These are phyloP conservation scores for Nipponacmea schrenckii DNA, from an alignment of 2,888 invertebrate genomes.

Conservation along the genomic window DNA sequence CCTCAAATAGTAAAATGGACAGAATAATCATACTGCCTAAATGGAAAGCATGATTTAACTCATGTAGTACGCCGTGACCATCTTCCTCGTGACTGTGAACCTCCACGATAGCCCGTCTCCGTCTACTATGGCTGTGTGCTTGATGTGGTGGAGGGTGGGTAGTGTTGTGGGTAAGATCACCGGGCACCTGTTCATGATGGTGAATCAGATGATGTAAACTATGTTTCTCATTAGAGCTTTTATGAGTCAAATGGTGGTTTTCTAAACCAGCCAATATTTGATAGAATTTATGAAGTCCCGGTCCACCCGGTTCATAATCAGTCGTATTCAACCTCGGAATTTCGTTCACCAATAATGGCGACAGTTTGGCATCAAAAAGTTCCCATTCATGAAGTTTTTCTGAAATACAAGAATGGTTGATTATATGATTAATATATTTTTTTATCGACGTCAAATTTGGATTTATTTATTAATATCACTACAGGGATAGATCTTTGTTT, in stretches of 20 bases:
- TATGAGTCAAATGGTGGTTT: background rate
- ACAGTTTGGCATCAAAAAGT: slow-evolving; percentile 32
- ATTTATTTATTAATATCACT: too few relatives aligned
- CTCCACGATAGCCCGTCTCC: slow-evolving; percentile 28
- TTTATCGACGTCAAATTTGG: too few relatives aligned
- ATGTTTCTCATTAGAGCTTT: background rate
- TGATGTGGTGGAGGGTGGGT: background rate
- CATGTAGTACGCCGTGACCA: slow-evolving; percentile 44
- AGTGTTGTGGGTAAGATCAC: background rate
- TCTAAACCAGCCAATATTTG: slow-evolving; percentile 10
- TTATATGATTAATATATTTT: background rate
- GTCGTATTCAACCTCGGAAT: slow-evolving; percentile 37
- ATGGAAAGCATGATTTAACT: slow-evolving; percentile 56
- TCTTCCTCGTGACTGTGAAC: slow-evolving; percentile 33
- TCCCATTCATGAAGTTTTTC: slow-evolving; percentile 45
- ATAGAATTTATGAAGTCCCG: slow-evolving; percentile 41
- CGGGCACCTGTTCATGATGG: background rate
- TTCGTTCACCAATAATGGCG: slow-evolving; percentile 29
- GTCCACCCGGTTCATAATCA: slow-evolving; percentile 27
- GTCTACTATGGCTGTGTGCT: background rate
- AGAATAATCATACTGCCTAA: slow-evolving; percentile 54
- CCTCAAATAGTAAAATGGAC: slow-evolving; percentile 54
- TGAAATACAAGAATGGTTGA: slow-evolving; percentile 28
- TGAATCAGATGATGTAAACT: background rate
- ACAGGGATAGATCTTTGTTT: too few relatives aligned